Percentiles rank a stretch among this genome's conserved stretches.
Conservation (phyloP, 2,888 invertebrate species). For the Bellardia bayeri region DNA sequence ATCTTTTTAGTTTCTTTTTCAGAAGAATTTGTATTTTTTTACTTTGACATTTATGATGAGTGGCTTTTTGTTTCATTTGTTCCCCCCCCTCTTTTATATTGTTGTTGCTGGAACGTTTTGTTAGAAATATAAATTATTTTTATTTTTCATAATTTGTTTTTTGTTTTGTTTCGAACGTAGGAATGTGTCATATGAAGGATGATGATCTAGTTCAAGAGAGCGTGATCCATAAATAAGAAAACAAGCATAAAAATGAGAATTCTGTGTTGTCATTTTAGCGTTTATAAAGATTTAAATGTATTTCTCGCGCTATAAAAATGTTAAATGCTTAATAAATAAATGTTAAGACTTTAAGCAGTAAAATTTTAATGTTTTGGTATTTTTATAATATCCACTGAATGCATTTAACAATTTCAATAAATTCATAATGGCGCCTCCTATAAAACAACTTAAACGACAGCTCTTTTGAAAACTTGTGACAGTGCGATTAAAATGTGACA, state of each 20-base stretch:
- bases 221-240: constrained; percentile 32
- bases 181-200: constrained; percentile 58
- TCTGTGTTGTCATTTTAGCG: constrained; percentile 35
- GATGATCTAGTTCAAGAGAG: constrained; percentile 41
- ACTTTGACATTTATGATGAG: constrained; percentile 42
- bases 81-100: background rate
- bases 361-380: background rate
- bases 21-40: background rate
- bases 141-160: constrained; percentile 1
- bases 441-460: no score
- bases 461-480: no score
- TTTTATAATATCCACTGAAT: background rate
- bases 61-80: constrained; percentile 33
- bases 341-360: background rate
- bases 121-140: constrained; percentile 49
- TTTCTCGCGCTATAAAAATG: background rate
- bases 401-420: background rate
- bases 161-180: background rate
- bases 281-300: constrained; percentile 6
- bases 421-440: background rate
- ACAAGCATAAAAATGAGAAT: background rate
- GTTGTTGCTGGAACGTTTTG: constrained; percentile 48
- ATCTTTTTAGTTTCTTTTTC: background rate
- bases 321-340: background rate
- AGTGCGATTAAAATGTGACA: no score